Percentiles rank a stretch among this genome's conserved stretches.
These are phyloP conservation scores for Sinotaia quadrata DNA, from an alignment of 2,888 invertebrate genomes.

Conservation along the genomic window DNA sequence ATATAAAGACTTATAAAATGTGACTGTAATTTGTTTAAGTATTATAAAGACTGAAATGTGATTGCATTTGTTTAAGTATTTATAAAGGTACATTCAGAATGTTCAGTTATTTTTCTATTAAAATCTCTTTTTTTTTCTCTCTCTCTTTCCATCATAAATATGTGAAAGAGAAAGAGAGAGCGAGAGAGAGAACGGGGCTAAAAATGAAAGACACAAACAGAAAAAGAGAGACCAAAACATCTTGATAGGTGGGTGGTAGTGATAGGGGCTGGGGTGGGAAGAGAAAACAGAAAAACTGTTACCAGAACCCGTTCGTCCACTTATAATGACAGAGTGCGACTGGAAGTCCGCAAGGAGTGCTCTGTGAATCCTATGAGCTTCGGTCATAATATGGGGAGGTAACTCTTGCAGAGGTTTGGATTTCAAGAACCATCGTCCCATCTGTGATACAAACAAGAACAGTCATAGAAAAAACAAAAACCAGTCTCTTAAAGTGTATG, in stretches of 20 bases:
- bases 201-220: background rate
- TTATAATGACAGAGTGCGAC: slow-evolving; percentile 9
- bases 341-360: slow-evolving; percentile 7
- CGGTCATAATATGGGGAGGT: slow-evolving; percentile 18
- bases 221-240: background rate
- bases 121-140: background rate
- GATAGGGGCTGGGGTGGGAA: background rate
- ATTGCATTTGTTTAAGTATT: background rate
- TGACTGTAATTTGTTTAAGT: too few relatives aligned
- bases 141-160: background rate
- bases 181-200: too few relatives aligned
- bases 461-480: too few relatives aligned
- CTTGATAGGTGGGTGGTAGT: background rate
- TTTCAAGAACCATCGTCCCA: slow-evolving; percentile 13
- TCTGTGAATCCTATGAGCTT: slow-evolving; percentile 23
- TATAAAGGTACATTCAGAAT: background rate
- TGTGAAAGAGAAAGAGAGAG: background rate
- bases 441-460: background rate
- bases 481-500: too few relatives aligned
- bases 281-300: background rate
- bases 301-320: slow-evolving; percentile 15
- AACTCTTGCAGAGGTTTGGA: slow-evolving; percentile 10
- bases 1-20: too few relatives aligned
- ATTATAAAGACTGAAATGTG: background rate
- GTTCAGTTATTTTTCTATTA: background rate